Conservation (phyloP, 2,888 invertebrate species). For the Dichetophora obliterata region DNA sequence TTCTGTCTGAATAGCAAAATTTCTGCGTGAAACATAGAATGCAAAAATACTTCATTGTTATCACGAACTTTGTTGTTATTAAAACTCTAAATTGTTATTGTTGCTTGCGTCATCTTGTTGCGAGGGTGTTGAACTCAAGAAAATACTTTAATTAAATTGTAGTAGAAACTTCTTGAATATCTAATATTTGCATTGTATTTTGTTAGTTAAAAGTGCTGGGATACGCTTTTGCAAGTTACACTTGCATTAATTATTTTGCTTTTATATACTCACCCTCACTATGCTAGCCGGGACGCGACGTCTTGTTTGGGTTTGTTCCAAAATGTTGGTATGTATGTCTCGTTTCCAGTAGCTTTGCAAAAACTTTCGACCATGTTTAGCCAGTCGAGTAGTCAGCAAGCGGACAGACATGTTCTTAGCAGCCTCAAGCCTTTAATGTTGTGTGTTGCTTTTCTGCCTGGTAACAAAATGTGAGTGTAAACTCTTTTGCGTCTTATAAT, state of each 20-base stretch:
- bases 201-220: background rate
- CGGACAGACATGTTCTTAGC: constrained; percentile 72
- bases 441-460: background rate
- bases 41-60: background rate
- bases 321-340: constrained; percentile 72
- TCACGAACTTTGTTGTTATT: no score
- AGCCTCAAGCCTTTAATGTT: background rate
- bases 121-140: background rate
- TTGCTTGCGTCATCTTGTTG: no score
- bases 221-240: background rate
- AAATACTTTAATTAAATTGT: background rate
- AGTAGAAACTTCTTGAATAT: background rate
- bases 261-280: constrained; percentile 56
- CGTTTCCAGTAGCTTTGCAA: constrained; percentile 72
- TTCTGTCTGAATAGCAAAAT: background rate
- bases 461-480: background rate
- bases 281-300: constrained; percentile 62
- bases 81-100: background rate
- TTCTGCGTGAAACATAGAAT: no score
- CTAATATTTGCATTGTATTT: background rate
- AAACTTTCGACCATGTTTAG: constrained; percentile 75
- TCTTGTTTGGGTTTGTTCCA: constrained; percentile 66
- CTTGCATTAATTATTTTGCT: background rate
- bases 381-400: constrained; percentile 72
- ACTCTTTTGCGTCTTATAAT: constrained; percentile 15